phyloP scores from a whole-genome alignment of 2,113 vertebrate genomes.

The Ceyx melanurus region DNA sequence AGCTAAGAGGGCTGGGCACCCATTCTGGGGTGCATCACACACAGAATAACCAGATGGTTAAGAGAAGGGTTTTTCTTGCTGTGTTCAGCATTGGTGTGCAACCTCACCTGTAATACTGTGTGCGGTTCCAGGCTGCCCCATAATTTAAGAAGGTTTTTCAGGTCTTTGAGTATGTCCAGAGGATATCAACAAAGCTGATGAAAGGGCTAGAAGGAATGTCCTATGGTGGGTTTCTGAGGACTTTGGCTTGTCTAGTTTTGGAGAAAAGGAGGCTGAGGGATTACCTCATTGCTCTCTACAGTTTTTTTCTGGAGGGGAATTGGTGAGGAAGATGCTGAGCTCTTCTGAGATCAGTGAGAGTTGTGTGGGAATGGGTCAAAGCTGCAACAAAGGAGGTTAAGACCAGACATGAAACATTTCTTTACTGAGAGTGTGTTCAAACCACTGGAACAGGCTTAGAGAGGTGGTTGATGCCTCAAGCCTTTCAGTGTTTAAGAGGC shows the following conservation, averaged over 20 bases:
- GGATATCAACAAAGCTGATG: neutral
- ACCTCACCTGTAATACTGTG: neutral
- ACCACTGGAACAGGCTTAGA: neutral
- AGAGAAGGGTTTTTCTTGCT: neutral
- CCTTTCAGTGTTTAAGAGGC: neutral
- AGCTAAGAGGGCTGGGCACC: neutral
- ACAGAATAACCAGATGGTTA: neutral
- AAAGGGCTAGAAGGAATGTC: neutral
- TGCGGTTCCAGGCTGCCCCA: neutral
- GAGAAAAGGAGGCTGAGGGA: neutral
- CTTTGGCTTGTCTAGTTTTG: neutral
- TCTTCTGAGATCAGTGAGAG: neutral
- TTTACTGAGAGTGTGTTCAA: neutral
- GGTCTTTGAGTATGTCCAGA: neutral
- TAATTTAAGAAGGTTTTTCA: neutral
- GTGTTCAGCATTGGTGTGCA: accelerated
- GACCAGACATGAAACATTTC: neutral
- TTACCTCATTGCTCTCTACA: neutral
- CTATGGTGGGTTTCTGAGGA: neutral
- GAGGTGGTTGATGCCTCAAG: neutral
- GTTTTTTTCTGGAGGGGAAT: neutral
- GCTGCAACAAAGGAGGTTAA: neutral
- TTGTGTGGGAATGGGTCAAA: neutral
- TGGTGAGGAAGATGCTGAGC: neutral
- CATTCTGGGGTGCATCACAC: neutral